Conservation (phyloP, 2,113 vertebrate species). For the Nannospalax galili region DNA sequence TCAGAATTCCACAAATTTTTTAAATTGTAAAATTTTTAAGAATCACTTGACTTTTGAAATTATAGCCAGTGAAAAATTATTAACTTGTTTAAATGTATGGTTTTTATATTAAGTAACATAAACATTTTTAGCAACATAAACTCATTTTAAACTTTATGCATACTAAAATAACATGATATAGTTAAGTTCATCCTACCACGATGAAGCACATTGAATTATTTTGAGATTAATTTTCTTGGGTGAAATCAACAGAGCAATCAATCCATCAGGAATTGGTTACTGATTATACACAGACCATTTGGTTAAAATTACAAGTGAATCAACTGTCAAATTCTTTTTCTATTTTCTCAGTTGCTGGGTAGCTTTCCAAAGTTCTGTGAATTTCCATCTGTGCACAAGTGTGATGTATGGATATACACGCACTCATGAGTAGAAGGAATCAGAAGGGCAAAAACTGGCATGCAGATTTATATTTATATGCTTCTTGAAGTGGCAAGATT, state of each 20-base stretch:
- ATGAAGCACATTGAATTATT: not conserved
- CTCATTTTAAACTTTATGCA: not conserved
- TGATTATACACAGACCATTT: not conserved
- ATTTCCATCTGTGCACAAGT: slow-evolving; percentile 13
- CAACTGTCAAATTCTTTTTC: not conserved
- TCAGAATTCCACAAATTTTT: not conserved
- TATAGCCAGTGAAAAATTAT: not conserved
- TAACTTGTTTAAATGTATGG: not conserved
- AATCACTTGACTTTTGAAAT: not conserved
- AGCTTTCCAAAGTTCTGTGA: not conserved
- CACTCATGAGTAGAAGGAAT: not conserved
- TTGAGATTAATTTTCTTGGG: not conserved
- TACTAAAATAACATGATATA: not conserved
- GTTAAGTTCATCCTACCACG: not conserved
- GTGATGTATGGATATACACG: not conserved
- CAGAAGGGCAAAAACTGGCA: not conserved
- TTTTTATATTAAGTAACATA: not conserved
- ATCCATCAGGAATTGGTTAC: not conserved
- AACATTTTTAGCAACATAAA: not conserved
- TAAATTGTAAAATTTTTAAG: not conserved
- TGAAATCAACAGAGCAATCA: not conserved
- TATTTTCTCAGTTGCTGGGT: not conserved
- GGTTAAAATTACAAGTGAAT: slow-evolving; percentile 10
- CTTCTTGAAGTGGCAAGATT: not conserved
- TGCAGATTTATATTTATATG: not conserved